Percentiles rank a stretch among this genome's conserved stretches.
Conservation (phyloP, 2,113 vertebrate species). For the Sphaerodactylus townsendi region DNA sequence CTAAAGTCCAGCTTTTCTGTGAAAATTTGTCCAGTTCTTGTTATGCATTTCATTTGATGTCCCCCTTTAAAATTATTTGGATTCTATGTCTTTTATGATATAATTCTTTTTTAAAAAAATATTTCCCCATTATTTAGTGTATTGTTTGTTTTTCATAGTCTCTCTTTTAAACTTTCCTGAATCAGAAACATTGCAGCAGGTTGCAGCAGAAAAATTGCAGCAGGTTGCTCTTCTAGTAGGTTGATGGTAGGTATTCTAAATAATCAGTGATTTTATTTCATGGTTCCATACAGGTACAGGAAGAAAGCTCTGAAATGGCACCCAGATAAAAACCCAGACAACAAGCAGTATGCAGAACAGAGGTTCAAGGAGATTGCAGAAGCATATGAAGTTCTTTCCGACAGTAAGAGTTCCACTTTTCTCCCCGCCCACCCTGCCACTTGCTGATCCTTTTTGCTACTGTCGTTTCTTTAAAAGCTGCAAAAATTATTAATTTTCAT, state of each 20-base stretch:
- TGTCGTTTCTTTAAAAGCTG: not conserved
- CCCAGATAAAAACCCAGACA: constrained; percentile 92
- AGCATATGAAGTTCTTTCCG: constrained; percentile 91
- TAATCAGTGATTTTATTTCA: not conserved
- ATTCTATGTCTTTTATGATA: too few relatives aligned
- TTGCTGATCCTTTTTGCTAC: not conserved
- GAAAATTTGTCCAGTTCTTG: too few relatives aligned
- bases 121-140: too few relatives aligned
- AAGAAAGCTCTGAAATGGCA: constrained; percentile 89
- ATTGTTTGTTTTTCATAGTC: too few relatives aligned
- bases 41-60: too few relatives aligned
- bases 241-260: not conserved
- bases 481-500: not conserved
- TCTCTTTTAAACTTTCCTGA: too few relatives aligned
- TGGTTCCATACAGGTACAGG: constrained; percentile 77
- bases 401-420: constrained; percentile 8
- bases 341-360: constrained; percentile 87
- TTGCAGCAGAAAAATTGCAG: too few relatives aligned
- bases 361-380: constrained; percentile 92
- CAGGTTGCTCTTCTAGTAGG: not conserved
- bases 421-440: too few relatives aligned
- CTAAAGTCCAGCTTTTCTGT: too few relatives aligned
- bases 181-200: too few relatives aligned
- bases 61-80: too few relatives aligned
- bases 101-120: too few relatives aligned